Percentiles rank a stretch among this genome's conserved stretches.
phyloP scores from a whole-genome alignment of 2,797 vertebrate species.

The Propithecus perrieri region DNA sequence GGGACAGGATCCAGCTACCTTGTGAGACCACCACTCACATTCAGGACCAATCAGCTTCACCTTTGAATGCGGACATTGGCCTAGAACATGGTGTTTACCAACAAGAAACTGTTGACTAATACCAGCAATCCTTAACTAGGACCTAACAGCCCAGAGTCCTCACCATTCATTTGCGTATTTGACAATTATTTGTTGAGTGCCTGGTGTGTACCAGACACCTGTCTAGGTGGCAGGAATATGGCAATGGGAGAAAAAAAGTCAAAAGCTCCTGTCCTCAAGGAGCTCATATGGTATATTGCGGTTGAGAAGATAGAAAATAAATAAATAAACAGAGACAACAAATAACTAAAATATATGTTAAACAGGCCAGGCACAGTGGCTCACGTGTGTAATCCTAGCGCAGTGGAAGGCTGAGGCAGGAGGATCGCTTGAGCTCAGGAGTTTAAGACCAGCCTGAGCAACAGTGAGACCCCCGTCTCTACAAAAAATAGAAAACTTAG shows the following conservation, averaged over 20 bases:
- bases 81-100: neutral
- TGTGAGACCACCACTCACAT: constrained; percentile 40
- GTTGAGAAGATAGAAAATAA: neutral
- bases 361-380: neutral
- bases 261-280: neutral
- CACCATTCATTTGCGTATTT: neutral
- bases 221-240: neutral
- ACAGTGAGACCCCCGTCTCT: no score
- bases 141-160: neutral
- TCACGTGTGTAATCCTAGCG: neutral
- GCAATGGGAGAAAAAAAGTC: neutral
- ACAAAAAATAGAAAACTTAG: no score
- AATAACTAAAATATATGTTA: neutral
- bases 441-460: no score
- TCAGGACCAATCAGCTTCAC: constrained; percentile 69
- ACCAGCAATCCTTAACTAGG: neutral
- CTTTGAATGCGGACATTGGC: neutral
- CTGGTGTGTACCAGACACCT: neutral
- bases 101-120: neutral
- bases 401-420: neutral
- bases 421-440: neutral
- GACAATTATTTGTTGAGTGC: neutral
- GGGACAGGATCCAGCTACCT: constrained; percentile 66
- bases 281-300: neutral
- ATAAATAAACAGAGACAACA: neutral